Evolutionary conservation across 2,113 vertebrate species (phyloP).

Genomic region (Microtus montanus): DNA sequence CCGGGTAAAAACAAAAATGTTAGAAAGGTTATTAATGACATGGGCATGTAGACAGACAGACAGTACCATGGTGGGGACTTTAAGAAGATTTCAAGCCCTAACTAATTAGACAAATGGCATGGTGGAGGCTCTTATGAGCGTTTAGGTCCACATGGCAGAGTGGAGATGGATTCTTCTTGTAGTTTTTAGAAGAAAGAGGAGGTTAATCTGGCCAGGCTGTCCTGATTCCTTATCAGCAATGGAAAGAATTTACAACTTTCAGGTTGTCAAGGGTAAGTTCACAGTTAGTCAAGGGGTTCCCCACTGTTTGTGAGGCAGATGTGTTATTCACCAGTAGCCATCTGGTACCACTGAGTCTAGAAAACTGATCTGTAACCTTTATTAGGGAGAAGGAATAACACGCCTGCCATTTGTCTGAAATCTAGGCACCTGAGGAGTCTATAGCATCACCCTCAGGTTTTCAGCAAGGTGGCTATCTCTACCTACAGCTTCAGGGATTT

Average conservation of each 20-base stretch:
- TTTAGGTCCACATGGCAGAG: neutral
- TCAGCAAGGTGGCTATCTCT: neutral
- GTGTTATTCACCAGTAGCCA: neutral
- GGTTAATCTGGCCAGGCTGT: neutral
- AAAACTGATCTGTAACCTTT: neutral
- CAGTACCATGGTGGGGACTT: neutral
- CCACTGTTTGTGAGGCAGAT: neutral
- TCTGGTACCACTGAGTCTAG: neutral
- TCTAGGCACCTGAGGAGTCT: neutral
- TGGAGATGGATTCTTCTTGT: neutral
- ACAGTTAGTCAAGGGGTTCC: neutral
- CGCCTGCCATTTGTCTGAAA: neutral
- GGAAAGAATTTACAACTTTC: neutral
- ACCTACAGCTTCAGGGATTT: too few species aligned
- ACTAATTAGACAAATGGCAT: neutral
- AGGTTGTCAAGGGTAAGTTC: neutral
- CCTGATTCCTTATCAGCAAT: neutral
- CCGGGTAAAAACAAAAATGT: neutral
- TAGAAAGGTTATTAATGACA: neutral
- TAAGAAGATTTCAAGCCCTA: neutral
- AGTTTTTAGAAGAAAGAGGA: neutral
- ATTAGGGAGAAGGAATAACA: neutral
- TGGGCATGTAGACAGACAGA: neutral
- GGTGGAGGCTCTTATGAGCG: neutral
- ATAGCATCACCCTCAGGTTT: neutral